Evolutionary conservation across 2,113 vertebrate genomes (phyloP).

Genomic region (Lycocorax pyrrhopterus): DNA sequence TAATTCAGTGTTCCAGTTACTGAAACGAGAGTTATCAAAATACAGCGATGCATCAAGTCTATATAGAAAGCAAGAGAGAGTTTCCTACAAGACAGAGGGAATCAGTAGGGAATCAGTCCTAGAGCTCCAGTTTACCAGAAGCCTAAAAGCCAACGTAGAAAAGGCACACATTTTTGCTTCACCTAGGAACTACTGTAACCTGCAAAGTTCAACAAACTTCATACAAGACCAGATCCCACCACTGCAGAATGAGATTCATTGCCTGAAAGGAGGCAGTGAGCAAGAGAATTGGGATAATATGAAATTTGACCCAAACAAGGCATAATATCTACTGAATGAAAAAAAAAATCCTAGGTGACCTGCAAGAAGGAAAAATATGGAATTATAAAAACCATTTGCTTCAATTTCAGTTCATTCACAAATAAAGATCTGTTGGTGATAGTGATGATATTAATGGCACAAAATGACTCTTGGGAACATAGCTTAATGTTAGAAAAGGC

Average conservation of each 20-base stretch:
- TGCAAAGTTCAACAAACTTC: not conserved
- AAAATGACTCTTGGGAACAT: not conserved
- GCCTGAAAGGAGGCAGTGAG: not conserved
- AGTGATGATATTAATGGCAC: not conserved
- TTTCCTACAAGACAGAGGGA: not conserved
- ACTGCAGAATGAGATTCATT: not conserved
- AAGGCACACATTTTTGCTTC: not conserved
- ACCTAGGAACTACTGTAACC: not conserved
- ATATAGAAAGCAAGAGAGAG: not conserved
- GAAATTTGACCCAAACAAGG: not conserved
- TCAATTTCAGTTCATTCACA: not conserved
- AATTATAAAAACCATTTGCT: not conserved
- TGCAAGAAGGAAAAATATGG: not conserved
- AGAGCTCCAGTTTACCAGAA: not conserved
- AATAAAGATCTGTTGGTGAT: not conserved
- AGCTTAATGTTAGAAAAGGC: not conserved
- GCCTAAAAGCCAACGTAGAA: not conserved
- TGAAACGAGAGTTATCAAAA: not conserved
- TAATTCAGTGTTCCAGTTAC: not conserved
- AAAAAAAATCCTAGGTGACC: not conserved
- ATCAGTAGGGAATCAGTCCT: not conserved
- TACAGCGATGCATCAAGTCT: not conserved
- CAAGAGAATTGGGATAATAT: not conserved
- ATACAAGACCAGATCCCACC: not conserved
- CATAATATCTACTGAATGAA: not conserved